Conservation (phyloP, 2,113 vertebrate species). For the Strix uralensis region DNA sequence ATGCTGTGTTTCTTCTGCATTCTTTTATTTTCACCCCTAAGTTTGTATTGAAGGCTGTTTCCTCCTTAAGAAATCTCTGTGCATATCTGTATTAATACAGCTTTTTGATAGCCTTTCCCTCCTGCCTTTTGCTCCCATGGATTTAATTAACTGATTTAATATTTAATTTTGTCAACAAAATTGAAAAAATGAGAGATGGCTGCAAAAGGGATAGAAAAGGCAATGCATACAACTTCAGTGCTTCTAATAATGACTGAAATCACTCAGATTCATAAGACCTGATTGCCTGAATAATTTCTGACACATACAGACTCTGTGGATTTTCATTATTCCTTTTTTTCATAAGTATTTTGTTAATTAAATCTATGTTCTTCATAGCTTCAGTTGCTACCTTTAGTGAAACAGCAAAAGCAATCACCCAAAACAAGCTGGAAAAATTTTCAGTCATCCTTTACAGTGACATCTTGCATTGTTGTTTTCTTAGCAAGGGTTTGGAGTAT, state of each 20-base stretch:
- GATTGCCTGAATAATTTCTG: neutral
- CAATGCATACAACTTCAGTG: neutral
- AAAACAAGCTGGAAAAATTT: neutral
- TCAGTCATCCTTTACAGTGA: neutral
- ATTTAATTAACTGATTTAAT: neutral
- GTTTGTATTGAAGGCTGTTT: neutral
- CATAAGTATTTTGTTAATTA: constrained; percentile 57
- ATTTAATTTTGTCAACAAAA: neutral
- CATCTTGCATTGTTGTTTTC: neutral
- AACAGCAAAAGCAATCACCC: neutral
- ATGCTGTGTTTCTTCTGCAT: neutral
- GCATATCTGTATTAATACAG: neutral
- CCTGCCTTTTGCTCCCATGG: neutral
- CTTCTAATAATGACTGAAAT: neutral
- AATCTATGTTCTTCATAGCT: constrained; percentile 53
- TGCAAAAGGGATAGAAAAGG: neutral
- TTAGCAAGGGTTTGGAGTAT: neutral
- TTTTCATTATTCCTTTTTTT: constrained; percentile 42
- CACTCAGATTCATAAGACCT: neutral
- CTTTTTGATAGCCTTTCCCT: neutral
- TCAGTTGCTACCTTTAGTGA: constrained; percentile 47
- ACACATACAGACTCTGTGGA: constrained; percentile 35
- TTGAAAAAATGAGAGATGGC: neutral
- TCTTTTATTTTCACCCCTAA: neutral
- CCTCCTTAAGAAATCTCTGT: neutral